These are phyloP conservation scores for Papilio polytes DNA, from an alignment of 1,140 invertebrate genomes.

Conservation along the genomic window DNA sequence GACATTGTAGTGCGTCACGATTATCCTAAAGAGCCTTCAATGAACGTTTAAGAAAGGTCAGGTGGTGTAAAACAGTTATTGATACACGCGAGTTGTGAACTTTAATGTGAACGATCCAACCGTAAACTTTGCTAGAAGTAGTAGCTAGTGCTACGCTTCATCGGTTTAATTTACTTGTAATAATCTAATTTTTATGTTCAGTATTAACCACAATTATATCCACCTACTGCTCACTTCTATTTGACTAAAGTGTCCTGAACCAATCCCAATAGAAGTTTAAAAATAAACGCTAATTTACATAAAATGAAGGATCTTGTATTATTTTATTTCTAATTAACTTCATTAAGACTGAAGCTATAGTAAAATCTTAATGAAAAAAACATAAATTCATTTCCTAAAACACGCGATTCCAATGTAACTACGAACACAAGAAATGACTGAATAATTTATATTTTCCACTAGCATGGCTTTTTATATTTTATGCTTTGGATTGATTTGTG, in stretches of 20 bases:
- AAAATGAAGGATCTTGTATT: conserved; percentile 37
- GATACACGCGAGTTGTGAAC: conserved; percentile 61
- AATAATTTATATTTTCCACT: conserved; percentile 75
- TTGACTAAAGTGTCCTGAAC: background rate
- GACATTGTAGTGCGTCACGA: background rate
- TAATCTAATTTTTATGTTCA: conserved; percentile 45
- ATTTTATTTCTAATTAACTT: conserved; percentile 43
- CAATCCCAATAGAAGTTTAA: conserved; percentile 27
- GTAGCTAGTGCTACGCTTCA: conserved; percentile 52
- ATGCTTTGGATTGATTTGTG: conserved; percentile 50
- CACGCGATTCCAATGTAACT: conserved; percentile 70
- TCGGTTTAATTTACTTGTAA: conserved; percentile 59
- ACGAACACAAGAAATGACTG: conserved; percentile 71
- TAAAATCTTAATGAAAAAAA: conserved; percentile 42
- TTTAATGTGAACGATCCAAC: conserved; percentile 62
- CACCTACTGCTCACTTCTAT: conserved; percentile 8
- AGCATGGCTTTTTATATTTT: conserved; percentile 62
- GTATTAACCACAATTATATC: conserved; percentile 5
- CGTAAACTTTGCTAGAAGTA: conserved; percentile 47
- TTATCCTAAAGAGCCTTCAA: conserved; percentile 17
- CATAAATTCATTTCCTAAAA: conserved; percentile 59
- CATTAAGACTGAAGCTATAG: conserved; percentile 42
- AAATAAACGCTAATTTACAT: conserved; percentile 42
- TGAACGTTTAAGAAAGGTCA: conserved; percentile 54
- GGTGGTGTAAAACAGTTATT: conserved; percentile 51